Evolutionary conservation across 2,113 vertebrate species (phyloP), one percentile per base, ranked within the genome.

Genomic region (Taxidea taxus): DNA sequence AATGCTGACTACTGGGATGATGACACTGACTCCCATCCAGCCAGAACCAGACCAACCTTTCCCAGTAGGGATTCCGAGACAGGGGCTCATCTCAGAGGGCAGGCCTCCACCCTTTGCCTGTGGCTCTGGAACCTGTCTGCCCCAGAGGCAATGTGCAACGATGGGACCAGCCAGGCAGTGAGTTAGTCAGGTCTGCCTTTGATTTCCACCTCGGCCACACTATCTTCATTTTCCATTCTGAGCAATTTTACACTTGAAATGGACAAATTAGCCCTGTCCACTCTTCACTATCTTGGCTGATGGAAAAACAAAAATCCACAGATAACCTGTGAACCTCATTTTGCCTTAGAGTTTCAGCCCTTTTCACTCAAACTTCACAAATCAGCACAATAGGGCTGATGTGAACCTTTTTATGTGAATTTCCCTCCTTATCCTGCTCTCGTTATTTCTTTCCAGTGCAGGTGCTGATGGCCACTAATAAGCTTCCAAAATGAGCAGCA

Each of bases 221-320:
- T 29, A 68, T 81, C 85, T 94, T 54, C n/a, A 31, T 25, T n/a
- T 64, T 42, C 54, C 27, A 56, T 37, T 94, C 77, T 54, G 37
- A 75, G 56, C 39, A 91, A 85, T 82, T 78, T 89, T 42, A 86
- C 29, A 91, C 39, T 31, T 39, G 49, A 80, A 85, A 62, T 12
- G 44, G 47, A 78, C 64, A 51, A 86, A 70, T 31, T 64, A 60
- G 31, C 14, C 37, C 51, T 66, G 42, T 18, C 31, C 2, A 13
- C 29, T 49, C 27, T 39, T 74, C 49, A 51, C 54, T n/a, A 31
- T 80, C 34, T 31, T 20, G 25, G 60, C 80, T 64, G 80, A 87
- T 21, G 14, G 49, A 37, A 89, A 88, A 91, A 89, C 84, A 96
- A 83, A 96, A 87, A 27, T 44, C 78, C 60, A 74, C 42, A 85